phyloP scores from a whole-genome alignment of 2,888 invertebrate genomes.

The Calameuta filiformis region DNA sequence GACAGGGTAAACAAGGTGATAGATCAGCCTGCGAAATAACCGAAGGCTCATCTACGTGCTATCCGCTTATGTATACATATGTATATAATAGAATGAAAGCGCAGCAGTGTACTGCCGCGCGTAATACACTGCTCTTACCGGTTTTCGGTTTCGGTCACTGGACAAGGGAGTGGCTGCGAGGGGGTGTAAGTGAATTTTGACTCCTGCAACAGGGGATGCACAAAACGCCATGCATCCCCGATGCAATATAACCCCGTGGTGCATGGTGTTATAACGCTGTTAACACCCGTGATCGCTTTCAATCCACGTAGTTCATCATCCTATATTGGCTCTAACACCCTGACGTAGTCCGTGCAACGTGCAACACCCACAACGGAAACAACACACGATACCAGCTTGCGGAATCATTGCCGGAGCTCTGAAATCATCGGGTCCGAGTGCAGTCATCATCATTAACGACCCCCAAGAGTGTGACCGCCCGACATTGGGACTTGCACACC shows the following conservation, averaged over 20 bases:
- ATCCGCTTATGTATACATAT: neutral
- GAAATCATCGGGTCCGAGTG: slow-evolving; percentile 42
- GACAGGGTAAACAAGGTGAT: slow-evolving; percentile 38
- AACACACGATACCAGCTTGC: slow-evolving; percentile 21
- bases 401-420: slow-evolving; percentile 33
- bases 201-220: slow-evolving; percentile 15
- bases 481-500: neutral
- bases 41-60: slow-evolving; percentile 4
- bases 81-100: neutral
- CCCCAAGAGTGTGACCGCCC: slow-evolving; percentile 2
- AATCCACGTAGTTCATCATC: slow-evolving; percentile 64
- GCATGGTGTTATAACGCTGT: slow-evolving; percentile 58
- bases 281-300: slow-evolving; percentile 65
- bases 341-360: slow-evolving; percentile 3
- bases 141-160: neutral
- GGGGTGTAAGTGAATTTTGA: slow-evolving; percentile 31
- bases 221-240: slow-evolving; percentile 43
- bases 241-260: slow-evolving; percentile 44
- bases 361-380: neutral
- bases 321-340: slow-evolving; percentile 45
- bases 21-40: slow-evolving; percentile 31
- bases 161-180: neutral
- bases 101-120: neutral
- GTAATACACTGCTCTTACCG: slow-evolving; percentile 10
- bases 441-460: slow-evolving; percentile 51